These are phyloP conservation scores for Mystacides longicornis DNA, from an alignment of 2,888 invertebrate genomes.

Conservation along the genomic window DNA sequence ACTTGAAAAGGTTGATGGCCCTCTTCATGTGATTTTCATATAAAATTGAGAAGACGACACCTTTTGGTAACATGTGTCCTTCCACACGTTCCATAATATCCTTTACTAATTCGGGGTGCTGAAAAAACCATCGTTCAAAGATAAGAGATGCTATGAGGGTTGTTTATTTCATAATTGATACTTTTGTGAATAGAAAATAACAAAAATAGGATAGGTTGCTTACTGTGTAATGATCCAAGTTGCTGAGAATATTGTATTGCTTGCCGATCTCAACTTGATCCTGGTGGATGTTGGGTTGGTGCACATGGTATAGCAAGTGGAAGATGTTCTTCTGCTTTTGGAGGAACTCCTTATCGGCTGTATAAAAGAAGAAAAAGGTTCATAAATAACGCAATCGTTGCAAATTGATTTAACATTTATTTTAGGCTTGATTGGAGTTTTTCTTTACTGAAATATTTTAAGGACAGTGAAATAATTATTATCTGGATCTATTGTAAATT, in stretches of 20 bases:
- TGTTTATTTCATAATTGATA: too few relatives aligned
- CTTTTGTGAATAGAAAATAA: neutral
- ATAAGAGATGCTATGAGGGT: neutral
- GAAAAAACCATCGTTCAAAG: constrained; percentile 26
- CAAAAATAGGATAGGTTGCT: neutral
- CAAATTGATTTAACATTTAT: neutral
- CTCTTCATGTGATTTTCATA: constrained; percentile 53
- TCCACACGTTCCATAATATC: constrained; percentile 49
- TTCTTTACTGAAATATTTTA: neutral
- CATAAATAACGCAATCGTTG: too few relatives aligned
- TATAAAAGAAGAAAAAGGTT: too few relatives aligned
- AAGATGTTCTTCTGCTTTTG: constrained; percentile 46
- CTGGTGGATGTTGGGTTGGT: constrained; percentile 51
- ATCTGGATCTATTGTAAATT: neutral
- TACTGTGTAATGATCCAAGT: constrained; percentile 46
- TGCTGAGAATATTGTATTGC: constrained; percentile 45
- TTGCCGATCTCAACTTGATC: constrained; percentile 44
- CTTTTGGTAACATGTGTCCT: constrained; percentile 48
- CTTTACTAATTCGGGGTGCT: constrained; percentile 49
- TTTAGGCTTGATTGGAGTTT: neutral
- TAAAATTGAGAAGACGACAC: constrained; percentile 51
- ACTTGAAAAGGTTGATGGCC: constrained; percentile 55
- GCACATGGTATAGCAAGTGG: constrained; percentile 47
- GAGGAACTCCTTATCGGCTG: constrained; percentile 49
- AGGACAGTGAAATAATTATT: constrained; percentile 24